Evolutionary conservation across 2,888 invertebrate genomes (phyloP), one percentile per base, ranked within the genome.

Genomic region (Caenorhabditis sp.): DNA sequence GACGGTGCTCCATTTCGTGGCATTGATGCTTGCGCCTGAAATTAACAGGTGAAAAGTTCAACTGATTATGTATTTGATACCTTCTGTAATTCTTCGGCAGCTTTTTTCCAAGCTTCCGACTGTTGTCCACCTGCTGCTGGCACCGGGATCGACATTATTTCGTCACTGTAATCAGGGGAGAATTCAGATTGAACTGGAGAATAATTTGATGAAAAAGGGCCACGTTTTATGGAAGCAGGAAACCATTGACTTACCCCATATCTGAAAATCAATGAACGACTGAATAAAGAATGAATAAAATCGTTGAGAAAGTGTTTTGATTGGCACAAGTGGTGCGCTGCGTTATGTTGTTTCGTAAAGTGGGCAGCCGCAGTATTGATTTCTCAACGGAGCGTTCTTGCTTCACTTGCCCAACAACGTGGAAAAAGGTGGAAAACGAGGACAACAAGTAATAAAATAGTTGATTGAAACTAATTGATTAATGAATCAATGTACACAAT

Each of bases 31-130:
- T 52, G 62, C 1, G 70, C 15, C 76, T 71, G 52, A 27, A 76
- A 24, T 35, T 30, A 30, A 35, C 13, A 39, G 8, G 26, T 8
- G 20, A 17, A 13, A 27, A 52, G 46, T 39, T 15, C 8, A 48
- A 52, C 26, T 1, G n/a, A 24, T 30, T 11, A 17, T 22, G 22
- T 4, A 46, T 52, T 2, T 2, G 1, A 15, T 32, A 79, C 79
- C 68, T 80, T 70, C 9, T 62, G 39, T 11, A 82, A 45, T 20
- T 43, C 81, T 68, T 74, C 70, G 48, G 37, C 41, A 6, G 81
- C 81, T 48, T 58, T 81, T 55, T 73, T 73, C 81, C 81, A 81
- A 11, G 81, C 79, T 53, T 73, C 78, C 2, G 61, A 24, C 15
- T 61, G 26, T 8, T 32, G 32, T 15, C 43, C n/a, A n/a, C n/a